These are phyloP conservation scores for Physeter macrocephalus DNA, from an alignment of 2,113 vertebrate species.

Conservation along the genomic window DNA sequence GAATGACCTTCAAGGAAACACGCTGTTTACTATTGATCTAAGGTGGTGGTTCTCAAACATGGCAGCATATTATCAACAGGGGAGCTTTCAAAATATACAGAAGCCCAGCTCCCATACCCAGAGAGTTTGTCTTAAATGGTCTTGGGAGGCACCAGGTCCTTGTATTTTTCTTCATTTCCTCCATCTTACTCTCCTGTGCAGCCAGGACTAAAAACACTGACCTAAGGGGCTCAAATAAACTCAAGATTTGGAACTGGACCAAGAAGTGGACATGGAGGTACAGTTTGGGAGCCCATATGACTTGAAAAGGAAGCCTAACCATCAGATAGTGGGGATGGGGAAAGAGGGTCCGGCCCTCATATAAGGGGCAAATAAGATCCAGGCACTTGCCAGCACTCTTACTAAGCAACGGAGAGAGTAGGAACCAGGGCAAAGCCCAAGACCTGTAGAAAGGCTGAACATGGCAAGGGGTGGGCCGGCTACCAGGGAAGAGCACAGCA, in stretches of 20 bases:
- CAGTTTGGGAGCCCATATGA: not conserved
- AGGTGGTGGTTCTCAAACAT: not conserved
- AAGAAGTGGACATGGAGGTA: no score
- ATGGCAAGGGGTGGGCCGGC: fast-evolving
- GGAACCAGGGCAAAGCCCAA: not conserved
- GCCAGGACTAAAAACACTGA: not conserved
- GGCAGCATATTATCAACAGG: not conserved
- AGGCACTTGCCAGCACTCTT: not conserved
- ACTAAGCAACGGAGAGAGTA: not conserved
- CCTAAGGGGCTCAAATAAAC: no score
- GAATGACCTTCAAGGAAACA: not conserved
- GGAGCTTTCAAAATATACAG: not conserved
- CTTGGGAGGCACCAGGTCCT: not conserved
- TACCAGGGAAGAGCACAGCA: not conserved
- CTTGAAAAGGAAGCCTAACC: not conserved
- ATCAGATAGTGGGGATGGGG: not conserved
- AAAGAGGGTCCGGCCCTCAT: not conserved
- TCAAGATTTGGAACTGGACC: no score
- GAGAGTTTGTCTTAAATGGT: not conserved
- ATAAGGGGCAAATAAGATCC: not conserved
- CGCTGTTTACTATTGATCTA: not conserved
- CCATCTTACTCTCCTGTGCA: not conserved
- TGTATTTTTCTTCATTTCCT: not conserved
- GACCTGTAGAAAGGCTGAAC: not conserved
- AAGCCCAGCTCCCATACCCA: not conserved